A percentile compares a stretch with the other conserved stretches of the same genome.
These are phyloP conservation scores for Myotis vivesi DNA, from an alignment of 2,797 vertebrate species.

Conservation along the genomic window DNA sequence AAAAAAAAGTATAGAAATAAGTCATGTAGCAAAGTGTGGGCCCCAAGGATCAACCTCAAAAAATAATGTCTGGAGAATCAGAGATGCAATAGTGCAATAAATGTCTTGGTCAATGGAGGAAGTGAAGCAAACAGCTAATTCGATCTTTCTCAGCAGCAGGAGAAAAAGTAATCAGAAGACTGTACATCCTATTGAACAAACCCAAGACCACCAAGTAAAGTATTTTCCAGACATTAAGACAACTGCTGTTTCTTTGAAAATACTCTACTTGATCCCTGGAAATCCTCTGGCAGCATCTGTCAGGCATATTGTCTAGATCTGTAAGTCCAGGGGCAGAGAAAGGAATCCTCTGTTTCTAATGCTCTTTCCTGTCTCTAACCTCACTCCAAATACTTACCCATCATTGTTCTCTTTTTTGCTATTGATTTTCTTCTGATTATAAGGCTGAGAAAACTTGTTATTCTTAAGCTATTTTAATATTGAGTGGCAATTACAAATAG, in stretches of 20 bases:
- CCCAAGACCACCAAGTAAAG: not conserved
- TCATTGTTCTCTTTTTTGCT: not conserved
- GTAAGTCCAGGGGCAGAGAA: not conserved
- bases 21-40: not conserved
- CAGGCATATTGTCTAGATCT: not conserved
- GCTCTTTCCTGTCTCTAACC: not conserved
- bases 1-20: not conserved
- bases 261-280: not conserved
- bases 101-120: not conserved
- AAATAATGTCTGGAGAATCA: not conserved
- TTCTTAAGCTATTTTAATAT: not conserved
- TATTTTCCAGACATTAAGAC: not conserved
- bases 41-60: not conserved
- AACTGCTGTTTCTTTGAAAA: not conserved
- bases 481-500: not conserved
- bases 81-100: not conserved
- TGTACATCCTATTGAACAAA: not conserved
- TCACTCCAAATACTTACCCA: not conserved
- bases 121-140: not conserved
- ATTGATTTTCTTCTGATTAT: constrained; percentile 16
- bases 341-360: not conserved
- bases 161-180: not conserved
- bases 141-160: not conserved
- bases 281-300: not conserved
- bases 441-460: not conserved